Evolutionary conservation across 1,140 invertebrate genomes (phyloP).

Genomic region (Diuraphis noxia): DNA sequence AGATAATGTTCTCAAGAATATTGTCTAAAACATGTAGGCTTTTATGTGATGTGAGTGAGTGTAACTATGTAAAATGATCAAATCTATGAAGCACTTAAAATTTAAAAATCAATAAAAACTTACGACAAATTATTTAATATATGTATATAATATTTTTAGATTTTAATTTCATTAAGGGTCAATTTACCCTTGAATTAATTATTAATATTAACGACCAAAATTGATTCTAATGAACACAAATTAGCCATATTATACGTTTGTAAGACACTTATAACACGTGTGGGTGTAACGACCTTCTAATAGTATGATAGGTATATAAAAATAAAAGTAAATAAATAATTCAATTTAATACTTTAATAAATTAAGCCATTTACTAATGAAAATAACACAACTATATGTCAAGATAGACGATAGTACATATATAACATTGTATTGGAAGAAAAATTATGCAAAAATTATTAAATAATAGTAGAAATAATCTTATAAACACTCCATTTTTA

Average conservation of each 20-base stretch:
- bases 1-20: neutral
- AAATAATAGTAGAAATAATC: neutral
- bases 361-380: neutral
- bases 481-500: neutral
- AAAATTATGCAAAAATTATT: neutral
- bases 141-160: neutral
- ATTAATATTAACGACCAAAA: neutral
- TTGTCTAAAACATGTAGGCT: neutral
- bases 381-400: neutral
- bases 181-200: neutral
- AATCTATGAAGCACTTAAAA: too few species aligned
- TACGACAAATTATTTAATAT: too few species aligned
- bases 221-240: neutral
- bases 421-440: neutral
- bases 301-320: neutral
- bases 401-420: too few species aligned
- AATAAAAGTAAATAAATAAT: neutral
- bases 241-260: neutral
- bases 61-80: neutral
- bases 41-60: neutral
- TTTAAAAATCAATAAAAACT: neutral
- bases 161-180: neutral
- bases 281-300: neutral
- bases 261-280: neutral
- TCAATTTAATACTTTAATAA: neutral